Conservation (phyloP, 92 coral and sea anemone genomes). For the Galaxea fascicularis region DNA sequence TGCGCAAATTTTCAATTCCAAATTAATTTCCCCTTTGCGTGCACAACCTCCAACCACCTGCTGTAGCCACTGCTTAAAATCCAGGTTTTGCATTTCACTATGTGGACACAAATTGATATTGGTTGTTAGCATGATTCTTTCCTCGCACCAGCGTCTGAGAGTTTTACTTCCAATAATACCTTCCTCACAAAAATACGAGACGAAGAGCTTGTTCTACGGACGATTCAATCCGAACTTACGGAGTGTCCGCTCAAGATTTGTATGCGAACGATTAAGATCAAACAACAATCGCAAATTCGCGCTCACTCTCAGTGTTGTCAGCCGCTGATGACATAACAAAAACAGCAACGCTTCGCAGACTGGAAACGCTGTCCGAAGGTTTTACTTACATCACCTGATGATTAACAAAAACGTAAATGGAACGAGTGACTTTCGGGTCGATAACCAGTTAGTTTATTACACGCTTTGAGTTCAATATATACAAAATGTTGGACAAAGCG, state of each 20-base stretch:
- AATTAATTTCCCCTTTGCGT: constrained; percentile 21
- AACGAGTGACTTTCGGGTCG: background rate
- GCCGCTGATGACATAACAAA: background rate
- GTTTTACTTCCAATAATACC: background rate
- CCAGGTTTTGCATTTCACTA: background rate
- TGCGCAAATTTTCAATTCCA: constrained; percentile 26
- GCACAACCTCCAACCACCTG: constrained; percentile 20
- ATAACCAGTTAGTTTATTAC: background rate
- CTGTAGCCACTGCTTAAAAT: background rate
- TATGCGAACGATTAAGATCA: constrained; percentile 30
- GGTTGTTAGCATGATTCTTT: constrained; percentile 19
- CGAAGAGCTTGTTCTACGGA: background rate
- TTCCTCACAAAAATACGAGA: background rate
- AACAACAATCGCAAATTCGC: constrained; percentile 18
- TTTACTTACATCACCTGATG: background rate
- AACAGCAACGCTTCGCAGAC: background rate
- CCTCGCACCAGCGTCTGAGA: background rate
- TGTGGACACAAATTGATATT: constrained; percentile 25
- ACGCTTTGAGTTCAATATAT: background rate
- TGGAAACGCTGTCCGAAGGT: background rate
- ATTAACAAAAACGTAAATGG: background rate
- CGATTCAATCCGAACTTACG: constrained; percentile 8
- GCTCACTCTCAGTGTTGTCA: background rate
- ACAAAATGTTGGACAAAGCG: background rate
- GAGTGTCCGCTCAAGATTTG: constrained; percentile 36